phyloP scores from a whole-genome alignment of 2,113 vertebrate genomes.

The Cinclus mexicanus region DNA sequence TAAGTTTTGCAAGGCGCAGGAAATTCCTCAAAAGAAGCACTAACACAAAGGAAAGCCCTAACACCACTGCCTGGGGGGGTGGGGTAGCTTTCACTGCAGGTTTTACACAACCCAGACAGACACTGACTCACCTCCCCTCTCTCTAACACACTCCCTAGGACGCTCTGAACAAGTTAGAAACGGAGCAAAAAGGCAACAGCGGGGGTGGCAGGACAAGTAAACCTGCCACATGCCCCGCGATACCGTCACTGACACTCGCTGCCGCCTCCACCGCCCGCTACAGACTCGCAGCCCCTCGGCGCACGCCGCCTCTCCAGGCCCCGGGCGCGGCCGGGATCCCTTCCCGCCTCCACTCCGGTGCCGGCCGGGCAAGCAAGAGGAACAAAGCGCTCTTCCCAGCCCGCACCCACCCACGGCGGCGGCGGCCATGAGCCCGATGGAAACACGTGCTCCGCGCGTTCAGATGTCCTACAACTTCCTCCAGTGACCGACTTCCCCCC shows the following conservation, averaged over 20 bases:
- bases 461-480: constrained; percentile 80
- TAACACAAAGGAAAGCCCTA: constrained; percentile 59
- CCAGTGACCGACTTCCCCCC: constrained; percentile 69
- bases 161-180: constrained; percentile 61
- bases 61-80: constrained; percentile 14
- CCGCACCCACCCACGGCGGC: constrained; percentile 66
- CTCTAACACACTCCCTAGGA: constrained; percentile 61
- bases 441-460: constrained; percentile 81
- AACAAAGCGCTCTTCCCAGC: constrained; percentile 78
- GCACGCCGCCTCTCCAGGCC: background rate
- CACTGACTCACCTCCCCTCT: constrained; percentile 74
- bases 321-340: constrained; percentile 34
- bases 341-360: constrained; percentile 63
- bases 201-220: constrained; percentile 17
- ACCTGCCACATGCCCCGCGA: constrained; percentile 55
- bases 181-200: constrained; percentile 56
- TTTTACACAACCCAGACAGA: constrained; percentile 64
- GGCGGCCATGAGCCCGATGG: constrained; percentile 69
- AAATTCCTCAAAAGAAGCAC: constrained; percentile 49
- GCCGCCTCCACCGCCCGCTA: background rate
- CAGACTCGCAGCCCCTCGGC: background rate
- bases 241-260: background rate
- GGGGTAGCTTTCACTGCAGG: constrained; percentile 48
- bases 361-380: constrained; percentile 63
- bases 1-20: background rate